Base-by-base conservation (phyloP, 2,888 invertebrate species). In the Nephrotoma appendiculata region DNA sequence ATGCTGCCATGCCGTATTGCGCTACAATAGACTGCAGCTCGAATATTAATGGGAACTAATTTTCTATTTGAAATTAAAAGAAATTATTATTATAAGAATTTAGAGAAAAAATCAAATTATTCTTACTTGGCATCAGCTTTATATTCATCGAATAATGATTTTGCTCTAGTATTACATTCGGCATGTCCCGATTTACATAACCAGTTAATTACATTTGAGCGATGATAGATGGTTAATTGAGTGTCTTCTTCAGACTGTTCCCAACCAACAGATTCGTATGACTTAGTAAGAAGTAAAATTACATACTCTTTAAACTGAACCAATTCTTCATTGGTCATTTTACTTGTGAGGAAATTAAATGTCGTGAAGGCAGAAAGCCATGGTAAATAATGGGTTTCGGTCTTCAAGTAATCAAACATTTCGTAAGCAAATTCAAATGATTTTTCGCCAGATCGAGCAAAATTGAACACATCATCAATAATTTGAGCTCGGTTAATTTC, bases 381-480 rank as follows among this genome's bases (percentile, higher is more conserved):
- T 0, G 98, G 96, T 15, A 95, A 92, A 89, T 96, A 96, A 12
- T 95, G 93, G 0, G 91, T 93, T 90, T 96, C 96, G 7, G 93
- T 91, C 86, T 92, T 91, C 87, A 98, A 92, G 92, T 96, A 98
- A 1, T 93, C 92, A 0, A 95, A 92, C 41, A 96, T 92, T 15
- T 93, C 92, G 83, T 98, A 92, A 0, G 95, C 94, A n/a, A 93
- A 90, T 0, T 91, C 90, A 89, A 96, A 96, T 0, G 90, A 89
- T 87, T 95, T 91, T 41, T 93, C 89, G 1, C 94, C 94, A n/a
- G 94, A 93, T 85, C 95, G 93, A 15, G 96, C 96, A 87, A 96
- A 92, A 90, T 95, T 95, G 88, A 96, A 92, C 0, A 95, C 93
- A 90, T 98, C 98, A 89, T 98, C 96, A 11, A 98, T 86, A 41